Base-by-base conservation (phyloP, 2,113 vertebrate genomes). In the Rhinopomastus cyanomelas region DNA sequence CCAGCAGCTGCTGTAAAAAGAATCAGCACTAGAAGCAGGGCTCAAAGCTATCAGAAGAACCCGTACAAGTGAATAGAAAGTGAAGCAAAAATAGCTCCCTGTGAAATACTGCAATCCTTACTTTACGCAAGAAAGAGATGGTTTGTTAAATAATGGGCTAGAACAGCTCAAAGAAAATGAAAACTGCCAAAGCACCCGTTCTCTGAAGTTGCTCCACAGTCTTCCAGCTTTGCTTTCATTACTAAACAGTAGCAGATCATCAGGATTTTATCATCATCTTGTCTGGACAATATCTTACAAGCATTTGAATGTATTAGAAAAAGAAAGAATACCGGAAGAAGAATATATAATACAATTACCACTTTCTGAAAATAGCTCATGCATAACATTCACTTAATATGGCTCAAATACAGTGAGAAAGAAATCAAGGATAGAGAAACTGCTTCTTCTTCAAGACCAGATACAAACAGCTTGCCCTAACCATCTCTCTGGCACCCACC, bases 131-230 rank as follows among this genome's bases (percentile, higher is more conserved):
- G 87, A 94, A 96, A 95, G 77, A 93, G 53, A 67, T 7, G 46
- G 62, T 88, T 96, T 94, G 90, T 92, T 97, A 96, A 95, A 95
- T 94, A 96, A 95, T 66, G 92, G 92, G 94, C 76, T 55, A 95
- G 74, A 93, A 91, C 73, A 95, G 94, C 62, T 84, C 64, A 66
- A 94, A 86, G 94, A 89, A 92, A 95, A 95, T 85, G 85, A 90
- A 96, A 92, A 76, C 69, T 89, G 90, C 94, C 91, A 78, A 91
- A 94, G 88, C 66, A 88, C 30, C 37, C 67, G n/a, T n/a, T 89
- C 94, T 91, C 88, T 61, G 75, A 96, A 94, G 92, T 85, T 91
- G 87, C 92, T 78, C 75, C 85, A 94, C 81, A 92, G 89, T 91
- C 87, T 95, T 87, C 66, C 77, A 88, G 77, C 93, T 95, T 92